Evolutionary conservation across 2,888 invertebrate genomes (phyloP).

Genomic region (Osmoderma eremita): DNA sequence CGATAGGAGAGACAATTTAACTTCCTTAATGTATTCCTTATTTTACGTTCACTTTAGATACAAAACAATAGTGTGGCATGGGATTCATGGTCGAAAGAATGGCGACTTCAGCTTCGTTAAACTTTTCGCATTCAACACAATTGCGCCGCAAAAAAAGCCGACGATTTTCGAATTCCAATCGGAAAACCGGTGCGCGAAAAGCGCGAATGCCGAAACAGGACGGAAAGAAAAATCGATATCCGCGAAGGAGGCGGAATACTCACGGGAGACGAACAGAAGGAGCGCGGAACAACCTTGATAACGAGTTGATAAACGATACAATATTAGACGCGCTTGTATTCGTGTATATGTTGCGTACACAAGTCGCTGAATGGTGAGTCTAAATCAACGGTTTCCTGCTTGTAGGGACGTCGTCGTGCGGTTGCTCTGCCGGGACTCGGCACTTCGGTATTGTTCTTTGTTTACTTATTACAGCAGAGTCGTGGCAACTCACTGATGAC

Average conservation of each 20-base stretch:
- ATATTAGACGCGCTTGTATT: conserved; percentile 17
- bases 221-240: conserved; percentile 18
- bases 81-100: background rate
- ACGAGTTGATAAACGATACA: conserved; percentile 27
- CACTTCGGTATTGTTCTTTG: conserved; percentile 23
- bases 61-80: background rate
- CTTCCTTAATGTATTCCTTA: background rate
- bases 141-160: background rate
- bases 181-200: background rate
- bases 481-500: conserved; percentile 22
- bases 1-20: background rate
- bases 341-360: conserved; percentile 11
- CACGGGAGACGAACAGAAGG: conserved; percentile 5
- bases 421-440: conserved; percentile 17
- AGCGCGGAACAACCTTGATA: conserved; percentile 26
- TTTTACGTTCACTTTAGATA: conserved; percentile 7
- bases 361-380: conserved; percentile 29
- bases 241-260: conserved; percentile 2
- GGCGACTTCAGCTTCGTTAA: background rate
- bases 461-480: conserved; percentile 29
- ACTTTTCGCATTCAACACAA: background rate
- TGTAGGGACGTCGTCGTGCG: conserved; percentile 28
- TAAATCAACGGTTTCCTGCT: conserved; percentile 37
- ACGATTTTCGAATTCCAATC: background rate
- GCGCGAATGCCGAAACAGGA: conserved; percentile 3